Base-by-base conservation (phyloP, 2,113 vertebrate species). In the Macquaria australasica region DNA sequence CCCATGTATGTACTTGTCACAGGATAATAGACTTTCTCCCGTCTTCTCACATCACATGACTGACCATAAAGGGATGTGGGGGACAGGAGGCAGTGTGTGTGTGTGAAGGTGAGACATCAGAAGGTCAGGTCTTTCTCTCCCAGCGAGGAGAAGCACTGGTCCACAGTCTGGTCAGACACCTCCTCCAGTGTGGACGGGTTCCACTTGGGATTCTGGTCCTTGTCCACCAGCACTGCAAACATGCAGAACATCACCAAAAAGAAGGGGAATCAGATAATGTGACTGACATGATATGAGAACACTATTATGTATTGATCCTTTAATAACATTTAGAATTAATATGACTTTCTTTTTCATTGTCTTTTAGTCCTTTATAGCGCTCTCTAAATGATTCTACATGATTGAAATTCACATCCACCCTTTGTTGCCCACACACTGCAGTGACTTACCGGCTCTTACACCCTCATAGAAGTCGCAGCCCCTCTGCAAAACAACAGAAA, bases 401-500 rank as follows among this genome's bases (percentile, higher is more conserved):
- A 43, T 2, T 64, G 3, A 74, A 15, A 74, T 25, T 45, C 6
- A 53, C 45, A 69, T 75, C 34, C 25, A 12, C 1, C 10, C 23
- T n/a, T n/a, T 8, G 18, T 51, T 28, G 14, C 0, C 3, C 37
- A 43, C 16, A 14, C 11, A 5, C 10, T 28, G 70, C 8, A 28
- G 64, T n/a, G 28, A 90, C 96, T 97, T 93, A 99, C 98, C 95
- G 56, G 98, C 97, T 93, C 98, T 95, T 20, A 99, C 97, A 0
- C 98, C 98, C 94, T 99, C 98, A 0, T 96, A 96, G 90, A 99
- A 99, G 90, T 99, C 98, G 15, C 95, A 94, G 79, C 97, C 96
- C 79, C 82, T 94, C 98, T 99, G 96, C 58, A 97, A 96, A 21
- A 88, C 53, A 89, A 81, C 64, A 83, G 25, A 81, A 75, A 84